Percentiles rank a stretch among this genome's conserved stretches.
Conservation (phyloP, 2,888 invertebrate genomes). For the Watsonalla cultraria region DNA sequence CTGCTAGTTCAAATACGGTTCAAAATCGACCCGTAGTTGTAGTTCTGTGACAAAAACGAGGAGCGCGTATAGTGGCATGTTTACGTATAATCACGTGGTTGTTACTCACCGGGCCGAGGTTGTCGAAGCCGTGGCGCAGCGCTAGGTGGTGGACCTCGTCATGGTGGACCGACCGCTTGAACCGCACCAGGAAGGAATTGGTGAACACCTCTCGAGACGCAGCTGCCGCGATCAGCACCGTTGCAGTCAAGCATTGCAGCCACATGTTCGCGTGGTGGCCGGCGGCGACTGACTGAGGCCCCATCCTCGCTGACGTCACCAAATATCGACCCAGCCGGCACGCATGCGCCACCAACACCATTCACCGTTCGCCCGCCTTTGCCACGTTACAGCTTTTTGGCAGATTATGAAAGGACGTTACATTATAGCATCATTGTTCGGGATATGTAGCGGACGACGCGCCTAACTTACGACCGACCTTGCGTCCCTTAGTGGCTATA, state of each 20-base stretch:
- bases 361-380: slow-evolving; percentile 30
- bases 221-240: slow-evolving; percentile 59
- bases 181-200: slow-evolving; percentile 95
- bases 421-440: slow-evolving; percentile 46
- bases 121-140: slow-evolving; percentile 93
- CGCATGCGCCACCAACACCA: slow-evolving; percentile 57
- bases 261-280: slow-evolving; percentile 69
- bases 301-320: slow-evolving; percentile 63
- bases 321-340: slow-evolving; percentile 57
- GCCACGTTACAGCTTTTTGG: slow-evolving; percentile 27
- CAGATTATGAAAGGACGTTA: slow-evolving; percentile 52
- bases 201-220: slow-evolving; percentile 88
- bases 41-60: slow-evolving; percentile 17
- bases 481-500: slow-evolving; percentile 11
- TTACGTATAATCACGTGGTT: slow-evolving; percentile 71
- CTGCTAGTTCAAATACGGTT: slow-evolving; percentile 10
- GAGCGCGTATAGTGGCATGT: slow-evolving; percentile 44
- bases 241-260: slow-evolving; percentile 66
- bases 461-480: slow-evolving; percentile 20
- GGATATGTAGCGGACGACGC: slow-evolving; percentile 40
- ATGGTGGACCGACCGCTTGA: slow-evolving; percentile 87
- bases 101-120: slow-evolving; percentile 93
- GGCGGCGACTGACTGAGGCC: slow-evolving; percentile 68
- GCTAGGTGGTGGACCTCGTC: slow-evolving; percentile 90
- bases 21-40: slow-evolving; percentile 7